Conservation (phyloP, 1,140 invertebrate species). For the Pogonomyrmex californicus region DNA sequence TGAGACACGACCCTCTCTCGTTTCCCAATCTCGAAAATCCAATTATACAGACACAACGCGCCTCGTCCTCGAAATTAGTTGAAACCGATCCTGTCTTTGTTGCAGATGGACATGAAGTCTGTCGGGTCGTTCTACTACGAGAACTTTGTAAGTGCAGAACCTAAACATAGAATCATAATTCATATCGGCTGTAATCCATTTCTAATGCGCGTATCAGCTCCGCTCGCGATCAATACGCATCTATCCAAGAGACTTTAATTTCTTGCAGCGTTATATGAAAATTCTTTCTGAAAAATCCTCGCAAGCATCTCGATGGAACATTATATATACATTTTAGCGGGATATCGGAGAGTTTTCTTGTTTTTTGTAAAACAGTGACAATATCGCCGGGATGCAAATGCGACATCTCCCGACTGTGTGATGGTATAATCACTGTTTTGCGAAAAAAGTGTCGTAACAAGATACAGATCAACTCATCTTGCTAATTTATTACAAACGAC, state of each 20-base stretch:
- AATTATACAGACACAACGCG: conserved; percentile 69
- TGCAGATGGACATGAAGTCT: conserved; percentile 97
- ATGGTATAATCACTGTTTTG: conserved; percentile 12
- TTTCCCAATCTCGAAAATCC: conserved; percentile 57
- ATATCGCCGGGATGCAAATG: neutral
- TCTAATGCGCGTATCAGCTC: conserved; percentile 12
- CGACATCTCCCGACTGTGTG: neutral
- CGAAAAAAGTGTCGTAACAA: neutral
- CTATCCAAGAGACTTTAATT: neutral
- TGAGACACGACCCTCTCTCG: conserved; percentile 64
- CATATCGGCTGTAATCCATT: conserved; percentile 25
- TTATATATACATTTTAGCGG: neutral
- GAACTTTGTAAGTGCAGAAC: conserved; percentile 94
- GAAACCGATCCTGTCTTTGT: conserved; percentile 87
- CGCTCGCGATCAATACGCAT: neutral
- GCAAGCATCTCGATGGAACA: neutral
- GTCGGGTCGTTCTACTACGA: conserved; percentile 97
- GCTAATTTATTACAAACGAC: neutral
- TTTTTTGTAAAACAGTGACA: conserved; percentile 21
- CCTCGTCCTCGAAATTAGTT: conserved; percentile 84
- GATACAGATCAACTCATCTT: conserved; percentile 8
- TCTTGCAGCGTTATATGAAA: conserved; percentile 5
- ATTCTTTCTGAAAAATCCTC: neutral
- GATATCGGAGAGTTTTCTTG: neutral
- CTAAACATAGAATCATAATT: conserved; percentile 80